These are phyloP conservation scores for Phaetusa simplex DNA, from an alignment of 2,113 vertebrate species.

Conservation along the genomic window DNA sequence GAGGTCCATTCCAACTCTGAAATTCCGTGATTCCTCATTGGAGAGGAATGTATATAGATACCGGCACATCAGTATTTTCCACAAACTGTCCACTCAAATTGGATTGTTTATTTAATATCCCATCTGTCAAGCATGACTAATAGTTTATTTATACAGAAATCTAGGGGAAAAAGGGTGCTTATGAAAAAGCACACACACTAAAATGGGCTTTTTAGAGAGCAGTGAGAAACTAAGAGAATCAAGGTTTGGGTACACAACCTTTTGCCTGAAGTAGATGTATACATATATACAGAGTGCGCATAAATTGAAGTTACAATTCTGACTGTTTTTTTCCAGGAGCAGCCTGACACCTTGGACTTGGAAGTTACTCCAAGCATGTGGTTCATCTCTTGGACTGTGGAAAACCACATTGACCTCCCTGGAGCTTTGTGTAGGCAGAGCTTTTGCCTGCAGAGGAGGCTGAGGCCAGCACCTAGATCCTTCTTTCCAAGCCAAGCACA, in stretches of 20 bases:
- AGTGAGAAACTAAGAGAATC: neutral
- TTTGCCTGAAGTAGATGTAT: neutral
- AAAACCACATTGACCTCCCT: neutral
- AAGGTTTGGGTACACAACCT: neutral
- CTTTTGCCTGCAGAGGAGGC: neutral
- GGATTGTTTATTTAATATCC: constrained; percentile 2
- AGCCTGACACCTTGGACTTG: neutral
- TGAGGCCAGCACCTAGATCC: neutral
- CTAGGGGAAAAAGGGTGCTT: neutral
- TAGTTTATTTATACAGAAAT: neutral
- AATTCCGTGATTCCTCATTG: neutral
- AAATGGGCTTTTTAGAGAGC: neutral
- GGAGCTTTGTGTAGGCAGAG: neutral
- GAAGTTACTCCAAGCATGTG: neutral
- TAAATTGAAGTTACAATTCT: neutral
- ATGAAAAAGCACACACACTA: neutral
- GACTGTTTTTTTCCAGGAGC: neutral
- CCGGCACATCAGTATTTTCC: neutral
- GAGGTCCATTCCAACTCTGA: too few species aligned
- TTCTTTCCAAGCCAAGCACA: neutral
- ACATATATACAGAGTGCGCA: neutral
- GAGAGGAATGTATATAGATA: neutral
- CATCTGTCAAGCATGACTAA: neutral
- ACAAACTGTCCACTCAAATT: neutral
- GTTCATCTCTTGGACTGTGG: neutral